Evolutionary conservation across 2,888 invertebrate genomes (phyloP).

Genomic region (Nasonia oneida): DNA sequence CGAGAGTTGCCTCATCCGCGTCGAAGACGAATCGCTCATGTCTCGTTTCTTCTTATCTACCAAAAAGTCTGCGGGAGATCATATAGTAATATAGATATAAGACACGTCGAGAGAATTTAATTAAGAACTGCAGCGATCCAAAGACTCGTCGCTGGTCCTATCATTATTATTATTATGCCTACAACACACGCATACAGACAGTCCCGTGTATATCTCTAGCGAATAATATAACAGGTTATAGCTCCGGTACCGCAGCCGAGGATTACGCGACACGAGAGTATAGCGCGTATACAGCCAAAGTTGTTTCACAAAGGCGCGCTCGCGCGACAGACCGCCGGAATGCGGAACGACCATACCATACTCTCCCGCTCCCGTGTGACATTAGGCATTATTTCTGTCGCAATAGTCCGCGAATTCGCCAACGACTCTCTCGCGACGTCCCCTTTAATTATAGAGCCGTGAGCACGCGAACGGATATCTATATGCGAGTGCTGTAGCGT

Average conservation of each 20-base stretch:
- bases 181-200: not conserved
- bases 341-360: slow-evolving; percentile 48
- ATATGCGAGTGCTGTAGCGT: not conserved
- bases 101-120: too few relatives aligned
- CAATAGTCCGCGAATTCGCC: slow-evolving; percentile 41
- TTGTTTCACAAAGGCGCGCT: slow-evolving; percentile 2
- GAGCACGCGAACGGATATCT: not conserved
- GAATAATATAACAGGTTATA: not conserved
- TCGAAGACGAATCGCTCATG: not conserved
- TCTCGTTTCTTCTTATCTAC: not conserved
- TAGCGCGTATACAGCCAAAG: not conserved
- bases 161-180: not conserved
- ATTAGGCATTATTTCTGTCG: slow-evolving; percentile 61
- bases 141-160: not conserved
- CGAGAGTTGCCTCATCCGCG: not conserved
- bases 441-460: slow-evolving; percentile 8
- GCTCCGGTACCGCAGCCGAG: not conserved
- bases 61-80: not conserved
- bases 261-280: not conserved
- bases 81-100: too few relatives aligned
- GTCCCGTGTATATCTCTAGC: not conserved
- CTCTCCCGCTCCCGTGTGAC: slow-evolving; percentile 28
- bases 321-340: slow-evolving; percentile 39
- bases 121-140: not conserved
- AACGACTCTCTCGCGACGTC: not conserved